Conservation (phyloP, 2,888 invertebrate genomes). For the Lymantria monacha region DNA sequence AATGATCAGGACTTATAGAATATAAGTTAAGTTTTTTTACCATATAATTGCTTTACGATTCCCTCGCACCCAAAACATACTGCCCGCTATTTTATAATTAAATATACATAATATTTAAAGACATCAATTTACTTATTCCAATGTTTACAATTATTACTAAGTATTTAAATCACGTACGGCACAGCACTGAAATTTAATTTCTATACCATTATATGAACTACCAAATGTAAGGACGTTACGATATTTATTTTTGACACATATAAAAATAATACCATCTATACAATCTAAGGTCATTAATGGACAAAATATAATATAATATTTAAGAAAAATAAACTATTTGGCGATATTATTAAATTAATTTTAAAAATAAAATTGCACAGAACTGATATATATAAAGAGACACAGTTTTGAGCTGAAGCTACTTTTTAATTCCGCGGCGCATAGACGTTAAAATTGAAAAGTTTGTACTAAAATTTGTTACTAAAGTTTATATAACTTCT, state of each 20-base stretch:
- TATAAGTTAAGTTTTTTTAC: background rate
- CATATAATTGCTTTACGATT: slow-evolving; percentile 7
- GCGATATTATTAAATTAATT: slow-evolving; percentile 22
- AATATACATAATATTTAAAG: slow-evolving; percentile 22
- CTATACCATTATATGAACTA: slow-evolving; percentile 21
- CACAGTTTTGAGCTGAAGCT: slow-evolving; percentile 26
- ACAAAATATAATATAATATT: slow-evolving; percentile 13
- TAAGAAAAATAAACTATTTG: slow-evolving; percentile 27
- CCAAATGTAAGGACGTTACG: slow-evolving; percentile 21
- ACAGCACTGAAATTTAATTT: slow-evolving; percentile 40
- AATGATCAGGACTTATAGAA: background rate
- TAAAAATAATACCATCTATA: slow-evolving; percentile 21
- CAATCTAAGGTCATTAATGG: slow-evolving; percentile 11
- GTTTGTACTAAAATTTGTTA: too few species aligned
- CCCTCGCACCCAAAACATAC: slow-evolving; percentile 13
- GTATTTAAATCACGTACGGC: slow-evolving; percentile 35
- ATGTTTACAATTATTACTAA: slow-evolving; percentile 29
- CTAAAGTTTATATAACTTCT: too few species aligned
- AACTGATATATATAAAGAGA: slow-evolving; percentile 25
- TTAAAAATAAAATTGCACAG: slow-evolving; percentile 33
- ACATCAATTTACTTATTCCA: slow-evolving; percentile 26
- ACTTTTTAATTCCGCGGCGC: slow-evolving; percentile 9
- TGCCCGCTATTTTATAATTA: slow-evolving; percentile 16
- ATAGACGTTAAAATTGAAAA: too few species aligned
- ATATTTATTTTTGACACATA: slow-evolving; percentile 21